Evolutionary conservation across 1,140 invertebrate species (phyloP).

Genomic region (Eumeta japonica): DNA sequence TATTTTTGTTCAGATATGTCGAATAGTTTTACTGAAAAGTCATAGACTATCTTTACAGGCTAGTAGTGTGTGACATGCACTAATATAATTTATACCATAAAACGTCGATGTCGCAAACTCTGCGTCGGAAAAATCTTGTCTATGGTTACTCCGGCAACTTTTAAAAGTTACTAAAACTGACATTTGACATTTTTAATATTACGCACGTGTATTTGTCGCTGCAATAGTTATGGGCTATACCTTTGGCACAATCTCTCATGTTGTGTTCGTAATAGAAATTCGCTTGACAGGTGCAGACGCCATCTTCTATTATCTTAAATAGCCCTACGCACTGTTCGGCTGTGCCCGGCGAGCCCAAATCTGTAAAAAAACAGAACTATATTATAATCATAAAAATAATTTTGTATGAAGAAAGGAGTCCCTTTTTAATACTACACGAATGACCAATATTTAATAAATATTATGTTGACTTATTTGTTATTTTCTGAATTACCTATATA

Average conservation of each 20-base stretch:
- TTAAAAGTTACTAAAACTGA: neutral
- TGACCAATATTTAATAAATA: neutral
- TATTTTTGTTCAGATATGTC: no score
- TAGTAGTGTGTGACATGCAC: no score
- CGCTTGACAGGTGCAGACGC: slow-evolving; percentile 26
- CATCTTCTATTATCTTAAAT: slow-evolving; percentile 21
- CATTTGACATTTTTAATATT: neutral
- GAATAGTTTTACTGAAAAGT: no score
- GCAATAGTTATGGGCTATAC: no score
- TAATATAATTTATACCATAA: no score
- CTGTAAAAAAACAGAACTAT: slow-evolving; percentile 17
- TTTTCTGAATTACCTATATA: no score
- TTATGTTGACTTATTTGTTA: neutral
- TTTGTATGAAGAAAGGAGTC: no score
- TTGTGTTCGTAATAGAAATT: slow-evolving; percentile 39
- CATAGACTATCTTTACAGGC: no score
- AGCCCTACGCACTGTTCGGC: slow-evolving; percentile 25
- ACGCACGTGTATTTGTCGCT: no score
- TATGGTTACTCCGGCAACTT: neutral
- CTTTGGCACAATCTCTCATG: slow-evolving; percentile 40
- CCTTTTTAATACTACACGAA: no score
- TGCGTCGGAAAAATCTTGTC: neutral
- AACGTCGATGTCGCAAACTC: neutral
- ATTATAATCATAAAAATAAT: neutral
- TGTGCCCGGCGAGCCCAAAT: slow-evolving; percentile 29